Evolutionary conservation across 1,140 invertebrate genomes (phyloP).

Genomic region (Carposina sasakii): DNA sequence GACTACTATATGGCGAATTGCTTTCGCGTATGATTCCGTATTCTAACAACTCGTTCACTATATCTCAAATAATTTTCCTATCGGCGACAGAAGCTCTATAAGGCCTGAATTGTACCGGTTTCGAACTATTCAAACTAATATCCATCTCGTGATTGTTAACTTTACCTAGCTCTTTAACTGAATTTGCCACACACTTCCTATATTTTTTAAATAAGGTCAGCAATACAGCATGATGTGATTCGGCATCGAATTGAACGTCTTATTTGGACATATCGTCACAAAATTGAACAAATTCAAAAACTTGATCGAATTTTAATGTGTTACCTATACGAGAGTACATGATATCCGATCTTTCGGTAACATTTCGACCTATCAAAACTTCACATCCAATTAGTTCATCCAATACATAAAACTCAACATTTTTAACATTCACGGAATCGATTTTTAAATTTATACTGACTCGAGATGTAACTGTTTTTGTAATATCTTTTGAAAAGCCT

Average conservation of each 20-base stretch:
- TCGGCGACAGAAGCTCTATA: not conserved
- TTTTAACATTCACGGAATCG: not conserved
- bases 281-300: too few relatives aligned
- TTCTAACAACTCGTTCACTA: constrained; percentile 16
- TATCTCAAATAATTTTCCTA: constrained; percentile 4
- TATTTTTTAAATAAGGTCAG: not conserved
- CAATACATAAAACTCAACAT: not conserved
- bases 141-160: not conserved
- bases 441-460: not conserved
- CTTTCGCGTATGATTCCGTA: constrained; percentile 22
- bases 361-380: constrained; percentile 3
- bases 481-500: not conserved
- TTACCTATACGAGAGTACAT: constrained; percentile 1
- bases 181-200: not conserved
- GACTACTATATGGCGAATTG: constrained; percentile 28
- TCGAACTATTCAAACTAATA: not conserved
- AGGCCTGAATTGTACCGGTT: constrained; percentile 5
- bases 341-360: not conserved
- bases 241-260: not conserved
- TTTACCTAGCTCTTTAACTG: constrained; percentile 1
- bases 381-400: not conserved
- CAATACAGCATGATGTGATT: not conserved
- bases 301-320: not conserved
- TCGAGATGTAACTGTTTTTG: not conserved
- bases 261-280: not conserved